Evolutionary conservation across 2,888 invertebrate genomes (phyloP).

Genomic region (Tachystola acroxantha): DNA sequence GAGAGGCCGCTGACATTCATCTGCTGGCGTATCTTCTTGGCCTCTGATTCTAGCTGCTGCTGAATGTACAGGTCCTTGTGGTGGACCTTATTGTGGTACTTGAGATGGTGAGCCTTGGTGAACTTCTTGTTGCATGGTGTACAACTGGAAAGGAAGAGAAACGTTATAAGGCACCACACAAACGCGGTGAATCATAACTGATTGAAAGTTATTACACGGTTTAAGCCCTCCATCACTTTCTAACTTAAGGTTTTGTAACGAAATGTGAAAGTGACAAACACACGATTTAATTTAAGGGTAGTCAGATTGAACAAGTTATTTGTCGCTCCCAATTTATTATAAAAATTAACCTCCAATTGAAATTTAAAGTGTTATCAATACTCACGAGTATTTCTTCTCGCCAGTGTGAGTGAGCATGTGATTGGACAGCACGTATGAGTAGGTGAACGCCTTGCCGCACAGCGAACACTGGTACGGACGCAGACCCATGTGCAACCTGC

Average conservation of each 20-base stretch:
- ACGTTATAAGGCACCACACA: no score
- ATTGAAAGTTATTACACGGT: no score
- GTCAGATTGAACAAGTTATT: no score
- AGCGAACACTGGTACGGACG: conserved; percentile 70
- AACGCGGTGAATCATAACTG: no score
- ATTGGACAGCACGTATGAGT: conserved; percentile 70
- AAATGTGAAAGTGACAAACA: no score
- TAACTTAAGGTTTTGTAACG: no score
- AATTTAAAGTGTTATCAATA: no score
- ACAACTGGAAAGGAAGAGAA: conserved; percentile 46
- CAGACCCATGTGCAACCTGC: conserved; percentile 70
- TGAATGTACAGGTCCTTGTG: conserved; percentile 70
- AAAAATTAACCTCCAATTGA: no score
- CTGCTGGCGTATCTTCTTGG: conserved; percentile 64
- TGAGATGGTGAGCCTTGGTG: conserved; percentile 71
- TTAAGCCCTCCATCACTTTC: no score
- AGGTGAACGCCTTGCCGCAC: conserved; percentile 71
- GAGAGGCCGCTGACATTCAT: conserved; percentile 57
- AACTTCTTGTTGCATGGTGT: conserved; percentile 71
- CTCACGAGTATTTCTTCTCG: conserved; percentile 73
- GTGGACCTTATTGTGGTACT: conserved; percentile 76
- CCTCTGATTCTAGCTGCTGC: conserved; percentile 63
- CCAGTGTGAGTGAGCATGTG: conserved; percentile 75
- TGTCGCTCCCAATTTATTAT: no score
- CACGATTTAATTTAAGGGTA: no score